Conservation (phyloP, 2,888 invertebrate species). For the Podotricha telesiphe region DNA sequence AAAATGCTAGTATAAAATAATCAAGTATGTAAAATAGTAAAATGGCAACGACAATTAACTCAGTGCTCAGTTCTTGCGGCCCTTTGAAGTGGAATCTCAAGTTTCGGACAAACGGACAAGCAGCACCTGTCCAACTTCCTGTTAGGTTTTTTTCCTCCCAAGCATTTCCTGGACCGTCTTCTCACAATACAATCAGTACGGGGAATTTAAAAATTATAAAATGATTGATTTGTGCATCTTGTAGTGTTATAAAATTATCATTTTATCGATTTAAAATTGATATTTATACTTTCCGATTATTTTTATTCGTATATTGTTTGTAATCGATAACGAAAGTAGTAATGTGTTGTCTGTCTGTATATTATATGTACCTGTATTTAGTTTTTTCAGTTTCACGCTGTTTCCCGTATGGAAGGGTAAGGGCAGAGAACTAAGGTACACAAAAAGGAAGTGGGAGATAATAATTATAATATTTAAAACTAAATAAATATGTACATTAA, state of each 20-base stretch:
- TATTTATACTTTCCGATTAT: background rate
- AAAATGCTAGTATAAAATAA: background rate
- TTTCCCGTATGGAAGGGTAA: no score
- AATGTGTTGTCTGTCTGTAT: no score
- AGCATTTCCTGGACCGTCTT: slow-evolving; percentile 63
- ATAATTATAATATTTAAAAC: no score
- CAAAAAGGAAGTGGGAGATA: no score
- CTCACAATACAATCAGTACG: slow-evolving; percentile 15
- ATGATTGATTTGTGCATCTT: slow-evolving; percentile 20
- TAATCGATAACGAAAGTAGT: no score
- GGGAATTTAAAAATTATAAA: slow-evolving; percentile 22
- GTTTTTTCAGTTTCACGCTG: no score
- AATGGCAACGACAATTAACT: slow-evolving; percentile 17
- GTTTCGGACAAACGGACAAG: slow-evolving; percentile 56
- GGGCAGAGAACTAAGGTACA: no score
- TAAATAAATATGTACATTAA: no score
- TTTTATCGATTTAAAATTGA: slow-evolving; percentile 30
- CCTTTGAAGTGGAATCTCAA: slow-evolving; percentile 49
- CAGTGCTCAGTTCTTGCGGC: slow-evolving; percentile 15
- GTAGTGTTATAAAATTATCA: slow-evolving; percentile 35
- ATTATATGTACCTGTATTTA: no score
- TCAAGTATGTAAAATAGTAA: background rate
- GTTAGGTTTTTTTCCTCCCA: slow-evolving; percentile 54
- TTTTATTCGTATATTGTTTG: background rate
- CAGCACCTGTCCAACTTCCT: slow-evolving; percentile 73